Evolutionary conservation across 2,888 invertebrate species (phyloP).

Genomic region (Dynastes maya): DNA sequence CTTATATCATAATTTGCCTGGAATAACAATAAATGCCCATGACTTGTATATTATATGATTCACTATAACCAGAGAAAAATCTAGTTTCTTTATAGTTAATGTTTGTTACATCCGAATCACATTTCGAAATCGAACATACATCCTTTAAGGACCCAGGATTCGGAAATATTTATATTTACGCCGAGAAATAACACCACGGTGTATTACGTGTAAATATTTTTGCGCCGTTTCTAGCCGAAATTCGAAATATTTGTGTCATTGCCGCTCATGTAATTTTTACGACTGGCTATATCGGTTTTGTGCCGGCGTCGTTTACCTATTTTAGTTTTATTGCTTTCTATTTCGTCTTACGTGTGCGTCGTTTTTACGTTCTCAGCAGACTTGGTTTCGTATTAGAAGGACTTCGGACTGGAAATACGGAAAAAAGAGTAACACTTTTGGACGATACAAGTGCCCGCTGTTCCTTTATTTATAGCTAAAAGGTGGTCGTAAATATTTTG

Average conservation of each 20-base stretch:
- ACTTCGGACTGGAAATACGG: background rate
- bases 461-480: no score
- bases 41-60: no score
- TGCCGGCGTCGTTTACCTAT: conserved; percentile 20
- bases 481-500: no score
- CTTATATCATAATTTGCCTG: no score
- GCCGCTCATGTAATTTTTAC: conserved; percentile 40
- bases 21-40: no score
- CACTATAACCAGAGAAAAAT: no score
- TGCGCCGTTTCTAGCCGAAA: conserved; percentile 31
- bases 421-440: no score
- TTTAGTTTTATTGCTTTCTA: conserved; percentile 36
- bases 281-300: conserved; percentile 28
- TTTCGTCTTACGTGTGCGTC: background rate
- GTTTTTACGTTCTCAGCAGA: conserved; percentile 5
- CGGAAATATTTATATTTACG: background rate
- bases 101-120: no score
- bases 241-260: conserved; percentile 41
- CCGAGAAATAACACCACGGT: background rate
- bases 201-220: conserved; percentile 25
- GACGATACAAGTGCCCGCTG: no score
- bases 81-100: no score
- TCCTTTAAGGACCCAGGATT: background rate
- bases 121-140: no score
- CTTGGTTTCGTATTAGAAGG: background rate